Evolutionary conservation across 2,113 vertebrate genomes (phyloP).

Genomic region (Pseudonaja textilis): DNA sequence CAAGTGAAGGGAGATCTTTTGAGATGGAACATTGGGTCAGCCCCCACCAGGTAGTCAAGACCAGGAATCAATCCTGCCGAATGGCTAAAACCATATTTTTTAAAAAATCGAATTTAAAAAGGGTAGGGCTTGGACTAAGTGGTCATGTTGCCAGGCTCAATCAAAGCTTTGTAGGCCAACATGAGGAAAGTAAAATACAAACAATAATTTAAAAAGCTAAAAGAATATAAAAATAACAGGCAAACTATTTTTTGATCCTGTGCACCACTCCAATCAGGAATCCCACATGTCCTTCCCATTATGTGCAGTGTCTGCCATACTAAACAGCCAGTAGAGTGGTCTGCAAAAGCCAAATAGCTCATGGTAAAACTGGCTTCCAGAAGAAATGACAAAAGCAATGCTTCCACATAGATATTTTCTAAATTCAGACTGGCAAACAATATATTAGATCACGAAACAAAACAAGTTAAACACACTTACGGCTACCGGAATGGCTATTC

Average conservation of each 20-base stretch:
- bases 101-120: neutral
- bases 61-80: neutral
- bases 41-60: neutral
- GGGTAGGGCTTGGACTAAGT: neutral
- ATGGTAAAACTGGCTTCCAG: neutral
- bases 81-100: neutral
- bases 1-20: neutral
- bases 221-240: neutral
- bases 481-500: neutral
- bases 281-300: neutral
- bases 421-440: neutral
- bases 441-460: neutral
- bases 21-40: neutral
- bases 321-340: neutral
- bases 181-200: neutral
- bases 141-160: neutral
- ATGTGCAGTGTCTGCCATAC: neutral
- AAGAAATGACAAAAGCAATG: neutral
- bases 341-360: neutral
- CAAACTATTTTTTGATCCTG: neutral
- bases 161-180: neutral
- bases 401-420: neutral
- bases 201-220: neutral
- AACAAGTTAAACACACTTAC: neutral
- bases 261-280: neutral